Evolutionary conservation across 35 echinoderm and acorn worm species (phyloP).

Genomic region (Patiria miniata): DNA sequence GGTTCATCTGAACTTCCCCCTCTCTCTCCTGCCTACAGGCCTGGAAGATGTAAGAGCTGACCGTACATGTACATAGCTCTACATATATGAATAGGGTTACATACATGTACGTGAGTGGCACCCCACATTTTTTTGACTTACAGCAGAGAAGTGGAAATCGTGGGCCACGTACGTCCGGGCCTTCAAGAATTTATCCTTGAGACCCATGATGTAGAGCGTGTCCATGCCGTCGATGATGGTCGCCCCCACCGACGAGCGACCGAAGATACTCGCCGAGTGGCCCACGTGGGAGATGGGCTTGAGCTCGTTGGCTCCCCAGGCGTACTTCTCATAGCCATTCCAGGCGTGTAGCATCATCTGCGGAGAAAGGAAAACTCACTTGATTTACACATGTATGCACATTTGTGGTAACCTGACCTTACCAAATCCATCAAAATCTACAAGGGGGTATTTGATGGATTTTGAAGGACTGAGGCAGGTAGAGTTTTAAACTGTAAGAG

Average conservation of each 20-base stretch:
- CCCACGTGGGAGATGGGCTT: conserved; percentile 86
- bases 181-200: conserved; percentile 82
- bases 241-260: conserved; percentile 81
- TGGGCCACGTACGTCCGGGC: conserved; percentile 80
- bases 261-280: conserved; percentile 97
- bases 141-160: conserved; percentile 89
- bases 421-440: no score
- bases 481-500: no score
- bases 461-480: no score
- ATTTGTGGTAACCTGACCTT: no score
- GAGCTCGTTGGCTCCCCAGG: conserved; percentile 97
- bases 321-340: conserved; percentile 88
- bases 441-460: no score
- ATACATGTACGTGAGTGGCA: no score
- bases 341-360: conserved; percentile 99
- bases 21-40: no score
- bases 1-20: no score
- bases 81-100: no score
- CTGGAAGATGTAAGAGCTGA: no score
- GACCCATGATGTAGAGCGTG: conserved; percentile 93
- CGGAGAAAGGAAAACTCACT: background rate
- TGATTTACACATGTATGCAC: no score
- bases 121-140: conserved; percentile 39
- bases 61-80: no score
- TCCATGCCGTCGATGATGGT: conserved; percentile 96